Conservation (phyloP, 2,113 vertebrate species). For the Onychostruthus taczanowskii region DNA sequence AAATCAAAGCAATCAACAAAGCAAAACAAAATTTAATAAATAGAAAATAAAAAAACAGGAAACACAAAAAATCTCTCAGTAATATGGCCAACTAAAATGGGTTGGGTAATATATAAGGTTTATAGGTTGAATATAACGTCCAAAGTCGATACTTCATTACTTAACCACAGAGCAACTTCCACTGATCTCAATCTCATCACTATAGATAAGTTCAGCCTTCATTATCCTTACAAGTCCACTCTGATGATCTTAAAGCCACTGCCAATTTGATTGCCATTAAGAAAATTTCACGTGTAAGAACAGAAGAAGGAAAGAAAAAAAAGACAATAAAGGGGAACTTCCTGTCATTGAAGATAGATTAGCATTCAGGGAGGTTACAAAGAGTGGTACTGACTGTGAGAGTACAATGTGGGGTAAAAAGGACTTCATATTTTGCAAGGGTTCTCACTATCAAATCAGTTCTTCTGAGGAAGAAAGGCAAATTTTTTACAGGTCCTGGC, state of each 20-base stretch:
- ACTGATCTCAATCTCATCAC: background rate
- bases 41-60: fast-evolving
- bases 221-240: background rate
- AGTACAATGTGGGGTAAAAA: background rate
- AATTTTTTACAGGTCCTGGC: background rate
- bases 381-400: background rate
- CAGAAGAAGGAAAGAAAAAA: background rate
- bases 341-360: background rate
- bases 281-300: background rate
- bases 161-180: background rate
- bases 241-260: background rate
- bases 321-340: background rate
- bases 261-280: background rate
- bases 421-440: background rate
- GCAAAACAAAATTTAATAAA: background rate
- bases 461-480: background rate
- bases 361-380: background rate
- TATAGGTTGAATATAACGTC: background rate
- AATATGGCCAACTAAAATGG: fast-evolving
- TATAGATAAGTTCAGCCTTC: background rate
- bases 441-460: background rate
- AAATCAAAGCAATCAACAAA: background rate
- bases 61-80: background rate
- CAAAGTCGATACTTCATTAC: background rate
- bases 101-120: background rate